Conservation (phyloP, 2,113 vertebrate genomes). For the Podarcis raffonei region DNA sequence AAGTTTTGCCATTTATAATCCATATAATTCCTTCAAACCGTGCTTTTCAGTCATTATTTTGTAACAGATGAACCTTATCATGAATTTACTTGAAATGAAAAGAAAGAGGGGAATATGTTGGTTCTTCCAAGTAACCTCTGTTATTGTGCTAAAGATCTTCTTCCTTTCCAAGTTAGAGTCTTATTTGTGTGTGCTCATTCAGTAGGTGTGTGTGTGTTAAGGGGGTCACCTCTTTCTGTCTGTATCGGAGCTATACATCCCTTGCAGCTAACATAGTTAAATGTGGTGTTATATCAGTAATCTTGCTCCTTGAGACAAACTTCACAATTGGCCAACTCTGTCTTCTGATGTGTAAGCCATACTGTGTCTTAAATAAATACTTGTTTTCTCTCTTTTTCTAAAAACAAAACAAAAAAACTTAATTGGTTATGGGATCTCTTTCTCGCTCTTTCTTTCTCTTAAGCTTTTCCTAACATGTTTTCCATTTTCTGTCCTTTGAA, state of each 20-base stretch:
- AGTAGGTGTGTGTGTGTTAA: neutral
- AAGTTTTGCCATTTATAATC: neutral
- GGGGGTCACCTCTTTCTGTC: constrained; percentile 61
- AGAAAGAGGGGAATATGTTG: constrained; percentile 52
- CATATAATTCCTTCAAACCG: constrained; percentile 36
- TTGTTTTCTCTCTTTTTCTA: constrained; percentile 73
- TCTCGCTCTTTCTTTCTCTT: constrained; percentile 58
- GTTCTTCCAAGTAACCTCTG: constrained; percentile 34
- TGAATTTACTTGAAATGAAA: constrained; percentile 70
- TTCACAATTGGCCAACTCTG: constrained; percentile 74
- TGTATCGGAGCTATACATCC: constrained; percentile 71
- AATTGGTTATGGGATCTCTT: constrained; percentile 68
- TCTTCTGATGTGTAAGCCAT: constrained; percentile 78
- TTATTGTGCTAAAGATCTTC: constrained; percentile 37
- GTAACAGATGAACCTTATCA: constrained; percentile 69
- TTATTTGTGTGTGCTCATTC: neutral
- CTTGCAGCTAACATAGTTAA: constrained; percentile 68
- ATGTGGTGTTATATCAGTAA: constrained; percentile 74
- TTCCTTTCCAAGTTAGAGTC: constrained; percentile 43
- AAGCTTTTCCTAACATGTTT: constrained; percentile 60
- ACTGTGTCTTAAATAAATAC: constrained; percentile 78
- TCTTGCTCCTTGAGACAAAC: constrained; percentile 73
- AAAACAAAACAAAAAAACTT: constrained; percentile 40
- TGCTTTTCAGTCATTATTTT: constrained; percentile 42
- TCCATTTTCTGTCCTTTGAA: constrained; percentile 69